phyloP scores from a whole-genome alignment of 2,797 vertebrate species.

The Sus cebifrons region DNA sequence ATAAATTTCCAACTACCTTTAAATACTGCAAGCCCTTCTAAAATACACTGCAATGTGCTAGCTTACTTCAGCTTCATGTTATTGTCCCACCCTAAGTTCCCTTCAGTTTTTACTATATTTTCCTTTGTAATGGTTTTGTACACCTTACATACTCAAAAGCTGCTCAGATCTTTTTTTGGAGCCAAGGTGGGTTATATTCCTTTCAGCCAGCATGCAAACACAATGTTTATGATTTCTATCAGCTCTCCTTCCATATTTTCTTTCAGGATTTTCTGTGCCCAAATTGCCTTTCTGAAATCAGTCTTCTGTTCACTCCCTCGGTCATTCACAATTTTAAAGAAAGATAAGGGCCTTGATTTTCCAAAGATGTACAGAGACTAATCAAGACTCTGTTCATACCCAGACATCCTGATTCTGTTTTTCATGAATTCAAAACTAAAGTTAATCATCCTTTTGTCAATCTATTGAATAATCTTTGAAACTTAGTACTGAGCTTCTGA shows the following conservation, averaged over 20 bases:
- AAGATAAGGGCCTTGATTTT: neutral
- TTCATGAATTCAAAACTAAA: neutral
- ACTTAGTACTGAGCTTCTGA: neutral
- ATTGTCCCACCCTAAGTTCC: neutral
- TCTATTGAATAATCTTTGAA: neutral
- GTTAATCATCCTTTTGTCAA: neutral
- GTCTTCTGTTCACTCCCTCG: neutral
- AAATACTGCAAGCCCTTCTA: neutral
- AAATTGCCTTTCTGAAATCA: neutral
- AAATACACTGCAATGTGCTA: neutral
- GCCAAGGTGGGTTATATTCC: neutral
- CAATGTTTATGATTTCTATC: neutral
- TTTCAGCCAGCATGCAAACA: neutral
- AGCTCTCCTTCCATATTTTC: neutral
- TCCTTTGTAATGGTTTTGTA: neutral
- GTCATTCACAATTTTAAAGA: neutral
- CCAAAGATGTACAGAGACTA: neutral
- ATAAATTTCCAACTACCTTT: neutral
- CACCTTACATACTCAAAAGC: neutral
- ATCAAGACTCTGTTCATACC: neutral
- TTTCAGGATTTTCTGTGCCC: neutral
- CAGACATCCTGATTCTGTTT: neutral
- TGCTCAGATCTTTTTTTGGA: neutral
- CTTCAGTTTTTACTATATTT: neutral
- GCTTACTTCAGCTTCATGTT: neutral